Conservation (phyloP, 2,888 invertebrate genomes). For the Melanophora roralis region DNA sequence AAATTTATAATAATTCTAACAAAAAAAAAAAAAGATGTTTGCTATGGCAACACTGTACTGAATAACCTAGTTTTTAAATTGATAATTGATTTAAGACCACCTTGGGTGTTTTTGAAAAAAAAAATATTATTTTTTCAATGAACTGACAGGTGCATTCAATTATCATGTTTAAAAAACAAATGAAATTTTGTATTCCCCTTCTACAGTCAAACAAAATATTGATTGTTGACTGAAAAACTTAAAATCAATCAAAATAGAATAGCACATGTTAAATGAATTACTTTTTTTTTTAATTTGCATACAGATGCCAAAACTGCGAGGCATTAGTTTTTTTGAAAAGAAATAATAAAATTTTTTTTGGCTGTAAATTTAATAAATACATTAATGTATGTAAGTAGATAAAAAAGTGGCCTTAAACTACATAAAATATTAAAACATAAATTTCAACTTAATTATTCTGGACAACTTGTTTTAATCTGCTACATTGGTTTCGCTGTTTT, state of each 20-base stretch:
- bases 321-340: not conserved
- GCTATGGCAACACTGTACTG: not conserved
- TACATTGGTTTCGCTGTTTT: not conserved
- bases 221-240: too few relatives aligned
- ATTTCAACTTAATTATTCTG: conserved; percentile 38
- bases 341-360: not conserved
- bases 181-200: not conserved
- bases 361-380: not conserved
- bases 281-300: not conserved
- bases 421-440: conserved; percentile 32
- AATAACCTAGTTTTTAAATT: conserved; percentile 38
- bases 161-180: conserved; percentile 27
- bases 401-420: conserved; percentile 28
- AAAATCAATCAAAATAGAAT: too few relatives aligned
- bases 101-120: conserved; percentile 35
- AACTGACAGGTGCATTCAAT: not conserved
- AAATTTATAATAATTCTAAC: too few relatives aligned
- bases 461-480: conserved; percentile 11
- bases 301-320: conserved; percentile 5
- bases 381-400: not conserved
- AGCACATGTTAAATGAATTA: not conserved
- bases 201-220: not conserved
- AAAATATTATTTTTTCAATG: not conserved
- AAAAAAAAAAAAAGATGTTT: too few relatives aligned
- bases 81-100: conserved; percentile 54